Base-by-base conservation (phyloP, 1,140 invertebrate genomes). In the Diabrotica virgifera region DNA sequence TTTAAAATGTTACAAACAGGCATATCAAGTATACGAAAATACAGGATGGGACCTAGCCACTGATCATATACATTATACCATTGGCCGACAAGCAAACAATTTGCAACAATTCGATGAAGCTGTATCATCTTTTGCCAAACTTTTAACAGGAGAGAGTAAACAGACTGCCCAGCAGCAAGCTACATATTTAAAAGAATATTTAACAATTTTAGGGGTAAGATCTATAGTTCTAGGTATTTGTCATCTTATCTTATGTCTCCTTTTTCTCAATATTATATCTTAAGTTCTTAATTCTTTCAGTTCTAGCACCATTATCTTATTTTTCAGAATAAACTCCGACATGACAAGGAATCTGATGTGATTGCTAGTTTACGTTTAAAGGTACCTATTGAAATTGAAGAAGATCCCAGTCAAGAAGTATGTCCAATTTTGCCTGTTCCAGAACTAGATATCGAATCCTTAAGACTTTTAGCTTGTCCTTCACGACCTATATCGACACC, bases 41-140 rank as follows among this genome's bases (percentile, higher is more conserved):
- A 90, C 89, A 73, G 88, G 89, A 3, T 98, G 95, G 95, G 89
- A 89, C 59, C 84, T 97, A 63, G 92, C 95, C 6, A 92, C 94
- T 81, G 95, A 98, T 84, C 95, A 97, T 80, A 96, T 98, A 72
- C 89, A 96, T 78, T 96, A 94, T 77, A 96, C 93, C 8, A 90
- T 97, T 72, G 95, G 94, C 5, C 87, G 93, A 67, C 90, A 96
- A 77, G 93, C 93, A 13, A 87, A 89, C 68, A 88, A 89, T 73
- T 82, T 97, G 55, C 90, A 91, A 76, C 85, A 87, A 74, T 80
- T 89, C 62, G 81, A 86, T 65, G 89, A 92, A 70, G 89, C 94
- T 10, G 87, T 90, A 50, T 79, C 85, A 62, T 91, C 93, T 62
- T 93, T 96, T 77, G 85, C 89, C 58, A 88, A 89, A 74, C 82